Base-by-base conservation (phyloP, 2,888 invertebrate genomes). In the Isotomurus palustris region DNA sequence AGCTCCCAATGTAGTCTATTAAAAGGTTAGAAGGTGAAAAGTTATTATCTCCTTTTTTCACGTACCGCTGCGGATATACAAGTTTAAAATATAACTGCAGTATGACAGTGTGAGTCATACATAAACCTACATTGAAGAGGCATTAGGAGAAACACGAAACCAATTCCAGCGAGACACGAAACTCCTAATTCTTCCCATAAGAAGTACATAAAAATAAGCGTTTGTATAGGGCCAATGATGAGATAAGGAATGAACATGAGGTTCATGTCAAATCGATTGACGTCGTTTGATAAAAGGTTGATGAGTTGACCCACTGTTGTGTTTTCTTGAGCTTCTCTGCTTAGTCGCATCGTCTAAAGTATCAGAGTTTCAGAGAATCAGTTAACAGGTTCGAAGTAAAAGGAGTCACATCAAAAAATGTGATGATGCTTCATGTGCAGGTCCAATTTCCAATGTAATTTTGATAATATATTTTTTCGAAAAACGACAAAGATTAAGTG, bases 241-340 rank as follows among this genome's bases (percentile, higher is more conserved):
- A 92, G 79, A 74, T 90, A 94, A 76, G 94, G 94, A 6, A 92
- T 77, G 74, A 94, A 89, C 68, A 91, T 44, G 54, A 92, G 83
- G n/a, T 89, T 88, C 73, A 91, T 83, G 74, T 96, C 96, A 75
- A 96, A 93, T 52, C 88, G 83, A 72, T 88, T 89, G 67, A 96
- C 90, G 76, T 97, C 96, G 74, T 95, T 97, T 1, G 95, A 93
- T 57, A 97, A 78, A 14, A 96, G 81, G 75, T 95, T 96, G 28
- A 96, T 91, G 57, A 96, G 84, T 76, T 95, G 91, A 0, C 95
- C 95, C 0, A 88, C 86, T 0, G 92, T 87, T 0, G 93, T 92
- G 74, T 90, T 85, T 6, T 87, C 87, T 44, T 92, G 77, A 1
- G 93, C 89, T 4, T 85, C 85, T 75, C 87, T 87, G 55, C 87